These are phyloP conservation scores for Enoplosus armatus DNA, from an alignment of 2,797 vertebrate species.

Conservation along the genomic window DNA sequence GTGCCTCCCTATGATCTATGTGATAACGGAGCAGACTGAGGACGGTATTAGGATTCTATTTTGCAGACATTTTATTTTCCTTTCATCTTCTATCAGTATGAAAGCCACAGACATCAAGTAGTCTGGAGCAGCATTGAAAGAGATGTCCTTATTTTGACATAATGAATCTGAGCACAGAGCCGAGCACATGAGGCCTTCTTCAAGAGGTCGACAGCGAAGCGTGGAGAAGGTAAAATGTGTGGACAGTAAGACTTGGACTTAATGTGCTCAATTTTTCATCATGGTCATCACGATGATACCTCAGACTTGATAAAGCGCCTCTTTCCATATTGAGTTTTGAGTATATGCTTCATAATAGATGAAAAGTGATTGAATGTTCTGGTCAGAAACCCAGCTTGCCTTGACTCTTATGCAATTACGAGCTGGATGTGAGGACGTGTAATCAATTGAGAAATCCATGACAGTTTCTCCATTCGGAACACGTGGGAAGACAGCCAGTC, in stretches of 20 bases:
- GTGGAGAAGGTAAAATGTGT: slow-evolving; percentile 27
- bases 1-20: slow-evolving; percentile 64
- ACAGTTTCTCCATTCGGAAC: slow-evolving; percentile 75
- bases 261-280: slow-evolving; percentile 58
- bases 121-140: slow-evolving; percentile 51
- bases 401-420: slow-evolving; percentile 71
- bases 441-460: slow-evolving; percentile 82
- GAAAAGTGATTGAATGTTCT: slow-evolving; percentile 70
- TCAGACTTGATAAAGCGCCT: slow-evolving; percentile 56
- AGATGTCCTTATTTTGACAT: slow-evolving; percentile 63
- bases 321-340: slow-evolving; percentile 60
- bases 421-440: slow-evolving; percentile 63
- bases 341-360: slow-evolving; percentile 65
- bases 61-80: slow-evolving; percentile 59
- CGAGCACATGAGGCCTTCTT: slow-evolving; percentile 23
- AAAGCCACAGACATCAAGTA: slow-evolving; percentile 64
- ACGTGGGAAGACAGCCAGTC: slow-evolving; percentile 72
- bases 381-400: slow-evolving; percentile 62
- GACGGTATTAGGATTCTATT: slow-evolving; percentile 61
- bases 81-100: slow-evolving; percentile 74
- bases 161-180: slow-evolving; percentile 47
- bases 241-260: slow-evolving; percentile 19
- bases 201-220: slow-evolving; percentile 37
- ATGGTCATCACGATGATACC: slow-evolving; percentile 29
- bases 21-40: slow-evolving; percentile 58